Conservation (phyloP, 2,888 invertebrate genomes). For the Cheiracanthium punctorium region DNA sequence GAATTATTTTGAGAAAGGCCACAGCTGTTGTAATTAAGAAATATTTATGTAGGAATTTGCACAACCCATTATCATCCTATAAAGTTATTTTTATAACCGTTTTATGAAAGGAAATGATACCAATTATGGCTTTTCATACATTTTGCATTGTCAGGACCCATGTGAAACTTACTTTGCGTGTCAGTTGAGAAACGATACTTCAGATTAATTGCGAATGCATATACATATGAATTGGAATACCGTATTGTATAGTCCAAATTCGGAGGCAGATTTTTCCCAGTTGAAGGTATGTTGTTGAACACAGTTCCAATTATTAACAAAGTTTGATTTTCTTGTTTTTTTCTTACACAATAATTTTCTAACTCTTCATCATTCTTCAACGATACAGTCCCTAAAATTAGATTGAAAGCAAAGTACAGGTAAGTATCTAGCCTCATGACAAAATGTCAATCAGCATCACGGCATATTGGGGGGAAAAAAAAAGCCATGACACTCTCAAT, state of each 20-base stretch:
- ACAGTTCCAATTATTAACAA: conserved; percentile 33
- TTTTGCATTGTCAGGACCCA: too few species aligned
- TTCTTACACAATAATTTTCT: neutral
- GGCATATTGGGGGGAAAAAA: neutral
- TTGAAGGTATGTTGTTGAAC: conserved; percentile 32
- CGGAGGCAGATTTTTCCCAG: neutral
- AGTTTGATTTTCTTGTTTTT: neutral
- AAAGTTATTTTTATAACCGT: too few species aligned
- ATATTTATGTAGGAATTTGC: too few species aligned
- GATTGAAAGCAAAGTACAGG: too few species aligned
- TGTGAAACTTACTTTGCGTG: too few species aligned
- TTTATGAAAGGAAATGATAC: too few species aligned
- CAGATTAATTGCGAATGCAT: neutral
- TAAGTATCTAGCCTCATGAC: too few species aligned
- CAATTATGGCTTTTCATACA: too few species aligned
- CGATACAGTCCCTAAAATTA: neutral
- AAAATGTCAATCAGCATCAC: neutral
- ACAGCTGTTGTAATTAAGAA: too few species aligned
- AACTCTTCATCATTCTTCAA: neutral
- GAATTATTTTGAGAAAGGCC: neutral
- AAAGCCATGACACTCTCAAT: neutral
- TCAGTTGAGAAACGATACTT: conserved; percentile 35
- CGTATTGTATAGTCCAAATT: conserved; percentile 10
- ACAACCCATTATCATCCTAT: too few species aligned
- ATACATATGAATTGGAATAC: neutral